These are phyloP conservation scores for Cerceris ruficornis DNA, from an alignment of 2,888 invertebrate species.

Conservation along the genomic window DNA sequence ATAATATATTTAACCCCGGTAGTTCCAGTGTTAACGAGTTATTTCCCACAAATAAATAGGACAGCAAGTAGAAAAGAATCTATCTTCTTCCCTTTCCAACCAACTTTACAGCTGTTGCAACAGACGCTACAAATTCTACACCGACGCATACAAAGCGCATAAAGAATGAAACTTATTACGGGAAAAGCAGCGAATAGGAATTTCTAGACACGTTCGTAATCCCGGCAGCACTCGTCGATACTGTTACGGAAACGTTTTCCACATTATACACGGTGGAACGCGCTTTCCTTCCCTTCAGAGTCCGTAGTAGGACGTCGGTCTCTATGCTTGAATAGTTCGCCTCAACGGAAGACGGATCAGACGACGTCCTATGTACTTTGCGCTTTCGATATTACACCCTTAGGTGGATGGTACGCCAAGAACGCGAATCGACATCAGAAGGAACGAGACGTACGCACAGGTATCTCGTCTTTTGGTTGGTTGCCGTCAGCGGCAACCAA, in stretches of 20 bases:
- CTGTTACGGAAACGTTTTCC: conserved; percentile 40
- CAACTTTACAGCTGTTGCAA: neutral
- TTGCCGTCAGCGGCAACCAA: conserved; percentile 51
- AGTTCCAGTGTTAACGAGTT: too few species aligned
- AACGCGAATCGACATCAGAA: conserved; percentile 45
- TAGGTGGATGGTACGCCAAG: conserved; percentile 30
- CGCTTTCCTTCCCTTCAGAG: conserved; percentile 48
- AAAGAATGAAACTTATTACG: conserved; percentile 20
- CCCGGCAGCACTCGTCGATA: conserved; percentile 57
- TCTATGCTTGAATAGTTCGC: conserved; percentile 52
- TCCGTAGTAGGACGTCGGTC: conserved; percentile 33
- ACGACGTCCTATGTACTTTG: conserved; percentile 61
- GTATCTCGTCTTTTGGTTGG: conserved; percentile 51
- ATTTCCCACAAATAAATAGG: too few species aligned
- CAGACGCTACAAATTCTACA: too few species aligned
- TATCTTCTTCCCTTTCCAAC: too few species aligned
- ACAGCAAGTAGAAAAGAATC: too few species aligned
- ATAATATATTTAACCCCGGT: too few species aligned
- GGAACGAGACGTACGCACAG: conserved; percentile 47
- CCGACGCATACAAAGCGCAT: too few species aligned
- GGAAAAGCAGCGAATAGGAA: conserved; percentile 27
- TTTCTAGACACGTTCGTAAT: conserved; percentile 42
- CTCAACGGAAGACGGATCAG: conserved; percentile 61
- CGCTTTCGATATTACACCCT: conserved; percentile 62
- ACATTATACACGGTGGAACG: conserved; percentile 56